Percentiles rank a stretch among this genome's conserved stretches.
These are phyloP conservation scores for Poeciliopsis presidionis DNA, from an alignment of 2,797 vertebrate species.

Conservation along the genomic window DNA sequence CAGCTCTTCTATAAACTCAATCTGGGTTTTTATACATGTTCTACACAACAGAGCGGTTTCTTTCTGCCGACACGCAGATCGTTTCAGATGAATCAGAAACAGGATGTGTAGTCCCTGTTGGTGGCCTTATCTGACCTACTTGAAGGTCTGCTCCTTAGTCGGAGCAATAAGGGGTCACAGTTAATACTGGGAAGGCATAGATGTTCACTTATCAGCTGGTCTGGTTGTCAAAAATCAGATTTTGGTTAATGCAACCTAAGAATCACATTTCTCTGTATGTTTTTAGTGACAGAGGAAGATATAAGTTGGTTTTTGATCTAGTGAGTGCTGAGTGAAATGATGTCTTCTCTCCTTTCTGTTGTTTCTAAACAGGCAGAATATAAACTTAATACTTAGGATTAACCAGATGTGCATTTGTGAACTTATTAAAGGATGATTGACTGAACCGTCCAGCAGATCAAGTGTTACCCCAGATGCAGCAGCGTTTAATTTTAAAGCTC, in stretches of 20 bases:
- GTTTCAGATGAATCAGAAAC: constrained; percentile 18
- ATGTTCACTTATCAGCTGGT: neutral
- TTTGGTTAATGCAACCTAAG: neutral
- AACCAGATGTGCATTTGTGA: neutral
- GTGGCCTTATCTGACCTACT: constrained; percentile 58
- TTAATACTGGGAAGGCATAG: neutral
- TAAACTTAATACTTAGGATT: neutral
- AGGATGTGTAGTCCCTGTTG: constrained; percentile 31
- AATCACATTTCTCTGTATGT: neutral
- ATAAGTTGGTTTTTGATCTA: neutral
- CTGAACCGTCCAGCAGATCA: neutral
- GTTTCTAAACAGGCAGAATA: neutral
- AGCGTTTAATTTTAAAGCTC: neutral
- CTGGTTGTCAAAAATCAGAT: neutral
- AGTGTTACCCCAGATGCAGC: neutral
- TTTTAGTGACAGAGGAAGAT: neutral
- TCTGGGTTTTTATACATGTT: neutral
- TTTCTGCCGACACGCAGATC: neutral
- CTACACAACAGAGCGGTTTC: neutral
- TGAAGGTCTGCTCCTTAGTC: constrained; percentile 5
- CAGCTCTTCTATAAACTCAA: neutral
- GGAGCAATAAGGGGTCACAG: neutral
- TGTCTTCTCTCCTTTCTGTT: neutral
- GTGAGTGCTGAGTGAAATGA: neutral
- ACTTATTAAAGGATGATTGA: neutral